Conservation (phyloP, 2,888 invertebrate species). For the Harmothoe impar region DNA sequence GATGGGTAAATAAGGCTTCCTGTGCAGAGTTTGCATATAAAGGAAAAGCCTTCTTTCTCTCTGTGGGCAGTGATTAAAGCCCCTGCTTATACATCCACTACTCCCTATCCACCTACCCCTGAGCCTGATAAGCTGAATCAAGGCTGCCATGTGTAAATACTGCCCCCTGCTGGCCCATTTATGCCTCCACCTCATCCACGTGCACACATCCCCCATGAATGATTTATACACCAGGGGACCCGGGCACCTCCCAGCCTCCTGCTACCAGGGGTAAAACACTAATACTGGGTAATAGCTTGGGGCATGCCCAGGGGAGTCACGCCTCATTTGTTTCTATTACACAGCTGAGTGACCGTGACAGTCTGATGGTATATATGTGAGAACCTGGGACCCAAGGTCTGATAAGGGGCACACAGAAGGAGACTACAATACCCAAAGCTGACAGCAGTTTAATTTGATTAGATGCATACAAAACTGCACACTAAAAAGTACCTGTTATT, state of each 20-base stretch:
- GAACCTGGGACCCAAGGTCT: not conserved
- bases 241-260: too few species aligned
- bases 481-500: too few species aligned
- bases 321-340: conserved; percentile 47
- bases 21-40: too few species aligned
- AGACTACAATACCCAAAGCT: not conserved
- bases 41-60: too few species aligned
- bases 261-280: not conserved
- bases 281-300: not conserved
- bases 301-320: conserved; percentile 23
- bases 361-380: conserved; percentile 44
- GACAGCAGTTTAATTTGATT: conserved; percentile 12
- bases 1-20: too few species aligned
- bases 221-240: not conserved
- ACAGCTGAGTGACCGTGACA: conserved; percentile 13
- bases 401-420: not conserved
- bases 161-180: conserved; percentile 14
- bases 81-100: not conserved
- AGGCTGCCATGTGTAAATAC: conserved; percentile 1
- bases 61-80: too few species aligned
- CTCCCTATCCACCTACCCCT: not conserved
- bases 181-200: not conserved
- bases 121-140: not conserved
- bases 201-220: not conserved
- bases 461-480: not conserved